Evolutionary conservation across 37 sponge, comb jelly and placozoan genomes (phyloP), one percentile per base, ranked within the genome.

Genomic region (Bolinopsis microptera): DNA sequence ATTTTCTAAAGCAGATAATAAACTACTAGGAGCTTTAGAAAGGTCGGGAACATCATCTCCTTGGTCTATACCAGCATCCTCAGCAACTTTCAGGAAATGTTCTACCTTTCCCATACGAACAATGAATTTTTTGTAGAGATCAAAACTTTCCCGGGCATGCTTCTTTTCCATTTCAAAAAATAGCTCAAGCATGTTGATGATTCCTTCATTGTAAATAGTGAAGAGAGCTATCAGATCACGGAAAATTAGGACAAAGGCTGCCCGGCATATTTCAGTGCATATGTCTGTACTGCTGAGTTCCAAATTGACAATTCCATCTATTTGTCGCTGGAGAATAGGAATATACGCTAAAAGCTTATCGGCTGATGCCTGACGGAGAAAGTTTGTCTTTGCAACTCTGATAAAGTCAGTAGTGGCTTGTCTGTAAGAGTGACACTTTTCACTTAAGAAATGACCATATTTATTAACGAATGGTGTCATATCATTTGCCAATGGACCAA

Each of bases 121-220:
- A 13, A 96, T 39, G 41, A 95, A 96, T 93, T 93, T 95, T 31
- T 94, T 86, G 93, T 97, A 97, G 16, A 77, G 38, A 9, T 94
- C 96, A 0, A 97, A 80, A 25, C 94, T 93, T 67, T 97, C 98
- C 38, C 93, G 94, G n/a, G 95, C 95, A 31, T 96, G 95, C 26
- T 90, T 32, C 92, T 96, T 96, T 95, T 95, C 96, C 96, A 96
- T 94, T 39, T 97, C 98, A 94, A 96, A 97, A 41, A 95, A 97
- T 39, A 86, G 35, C 30, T 86, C 36, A 8, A 86, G 31, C 90
- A 86, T 86, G 35, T 86, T 86, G 61, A 86, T 86, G 25, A 86
- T 86, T 40, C 90, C 90, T 41, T 86, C 90, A 86, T 86, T 86
- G 61, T 86, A 86, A n/a, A 86, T 34, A 35, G 34, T 86, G 61